phyloP scores from a whole-genome alignment of 2,888 invertebrate genomes.

The Sceliomorpha sp. region DNA sequence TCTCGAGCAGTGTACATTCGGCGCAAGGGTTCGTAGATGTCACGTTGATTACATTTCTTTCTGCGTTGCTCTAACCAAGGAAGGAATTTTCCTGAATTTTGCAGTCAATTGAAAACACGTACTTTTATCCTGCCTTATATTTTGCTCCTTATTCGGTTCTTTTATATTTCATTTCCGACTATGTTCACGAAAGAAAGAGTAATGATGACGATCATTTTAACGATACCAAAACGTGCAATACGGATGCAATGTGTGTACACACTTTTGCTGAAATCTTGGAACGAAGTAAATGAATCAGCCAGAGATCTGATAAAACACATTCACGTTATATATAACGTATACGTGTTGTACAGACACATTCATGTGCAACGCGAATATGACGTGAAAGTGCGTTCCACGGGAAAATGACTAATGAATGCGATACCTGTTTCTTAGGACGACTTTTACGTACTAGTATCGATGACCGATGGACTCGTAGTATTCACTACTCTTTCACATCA shows the following conservation, averaged over 20 bases:
- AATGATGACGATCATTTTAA: no score
- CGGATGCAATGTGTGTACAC: slow-evolving; percentile 5
- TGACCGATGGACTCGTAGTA: slow-evolving; percentile 90
- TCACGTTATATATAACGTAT: slow-evolving; percentile 7
- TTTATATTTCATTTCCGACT: no score
- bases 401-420: slow-evolving; percentile 14
- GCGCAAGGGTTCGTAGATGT: slow-evolving; percentile 51
- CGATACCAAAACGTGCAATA: no score
- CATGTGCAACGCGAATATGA: slow-evolving; percentile 4
- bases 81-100: no score
- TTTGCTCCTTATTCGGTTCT: no score
- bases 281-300: no score
- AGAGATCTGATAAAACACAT: background rate
- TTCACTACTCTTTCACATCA: slow-evolving; percentile 87
- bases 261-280: slow-evolving; percentile 6
- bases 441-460: slow-evolving; percentile 90
- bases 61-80: no score
- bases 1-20: slow-evolving; percentile 39
- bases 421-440: slow-evolving; percentile 83
- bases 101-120: no score
- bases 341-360: background rate
- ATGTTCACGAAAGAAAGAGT: no score
- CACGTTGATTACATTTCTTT: slow-evolving; percentile 16
- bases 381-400: slow-evolving; percentile 10
- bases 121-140: no score